Base-by-base conservation (phyloP, 2,113 vertebrate species). In the Semicossyphus pulcher region DNA sequence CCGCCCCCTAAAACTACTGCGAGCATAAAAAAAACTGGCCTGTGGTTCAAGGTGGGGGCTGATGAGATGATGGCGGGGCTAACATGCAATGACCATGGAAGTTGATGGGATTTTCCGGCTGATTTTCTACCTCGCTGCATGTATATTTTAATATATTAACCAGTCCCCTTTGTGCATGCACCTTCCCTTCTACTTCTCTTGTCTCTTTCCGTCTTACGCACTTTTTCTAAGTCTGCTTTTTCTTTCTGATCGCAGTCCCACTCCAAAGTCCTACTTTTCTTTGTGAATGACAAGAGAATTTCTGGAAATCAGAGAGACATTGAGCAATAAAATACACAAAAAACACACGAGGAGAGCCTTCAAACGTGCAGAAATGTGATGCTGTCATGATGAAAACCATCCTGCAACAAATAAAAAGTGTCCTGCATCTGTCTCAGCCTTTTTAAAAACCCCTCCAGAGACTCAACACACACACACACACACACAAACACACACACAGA, bases 51-150 rank as follows among this genome's bases (percentile, higher is more conserved):
- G 48, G 48, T 31, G 68, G 74, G 63, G 85, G 80, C 73, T 74
- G 80, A 83, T 0, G 23, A 42, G 76, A 78, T 62, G 79, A 61
- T 60, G 73, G 65, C 6, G 8, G 61, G 59, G 56, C 20, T 15
- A 81, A 78, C 75, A 74, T 28, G 42, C 53, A 63, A 14, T 42
- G 58, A 74, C 57, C 28, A n/a, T 72, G 85, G 53, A 85, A 76
- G 80, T 74, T 85, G 84, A 87, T 76, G 71, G 72, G 84, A 86
- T 88, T 89, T 91, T 74, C 86, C 26, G 67, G 69, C 70, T 77
- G 65, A 83, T 86, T 88, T 88, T 78, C 67, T 68, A 72, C 79
- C 53, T 72, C 25, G 8, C 44, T 81, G 79, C 65, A 4, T 45
- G 23, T 59, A 67, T 32, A 59, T 64, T 51, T 56, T 26, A 76